Base-by-base conservation (phyloP, 2,888 invertebrate species). In the Theretra japonica region DNA sequence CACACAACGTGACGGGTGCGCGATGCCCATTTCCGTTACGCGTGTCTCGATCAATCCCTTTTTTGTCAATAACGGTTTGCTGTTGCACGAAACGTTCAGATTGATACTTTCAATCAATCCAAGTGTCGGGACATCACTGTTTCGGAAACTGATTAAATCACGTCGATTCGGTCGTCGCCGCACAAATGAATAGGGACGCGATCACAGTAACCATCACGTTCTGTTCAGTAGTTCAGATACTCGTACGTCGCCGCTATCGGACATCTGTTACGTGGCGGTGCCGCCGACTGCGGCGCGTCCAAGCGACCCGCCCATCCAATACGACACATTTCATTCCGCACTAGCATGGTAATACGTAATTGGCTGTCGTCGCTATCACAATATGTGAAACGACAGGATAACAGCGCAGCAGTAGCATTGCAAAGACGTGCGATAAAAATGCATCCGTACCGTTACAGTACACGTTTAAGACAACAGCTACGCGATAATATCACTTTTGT, bases 51-150 rank as follows among this genome's bases (percentile, higher is more conserved):
- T 89, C 88, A 85, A 88, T 86, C 92, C 93, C 93, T 92, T 93
- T 93, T 92, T 93, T 92, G 90, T 90, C 87, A 83, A 86, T 93
- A 93, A 93, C 93, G 93, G 93, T 92, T 81, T 86, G 86, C 82
- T 87, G 88, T 87, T 86, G 89, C 92, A 92, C 92, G 91, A 92
- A 92, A 89, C 85, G 82, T 75, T 82, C 85, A 92, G 92, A 93
- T 92, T 91, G 93, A 93, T 93, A 92, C 93, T 90, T 92, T 90
- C 91, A 88, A 92, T 93, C 92, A 90, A 87, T 88, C 82, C 82
- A 83, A 86, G 88, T 88, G 89, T 90, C 90, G 86, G 90, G 88
- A 90, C 89, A 85, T 88, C 90, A 83, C 84, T 86, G 88, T 84
- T 80, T 88, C 83, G 85, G 84, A 88, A 89, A 88, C 91, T 92